Base-by-base conservation (phyloP, 2,797 vertebrate species). In the Molothrus ater region DNA sequence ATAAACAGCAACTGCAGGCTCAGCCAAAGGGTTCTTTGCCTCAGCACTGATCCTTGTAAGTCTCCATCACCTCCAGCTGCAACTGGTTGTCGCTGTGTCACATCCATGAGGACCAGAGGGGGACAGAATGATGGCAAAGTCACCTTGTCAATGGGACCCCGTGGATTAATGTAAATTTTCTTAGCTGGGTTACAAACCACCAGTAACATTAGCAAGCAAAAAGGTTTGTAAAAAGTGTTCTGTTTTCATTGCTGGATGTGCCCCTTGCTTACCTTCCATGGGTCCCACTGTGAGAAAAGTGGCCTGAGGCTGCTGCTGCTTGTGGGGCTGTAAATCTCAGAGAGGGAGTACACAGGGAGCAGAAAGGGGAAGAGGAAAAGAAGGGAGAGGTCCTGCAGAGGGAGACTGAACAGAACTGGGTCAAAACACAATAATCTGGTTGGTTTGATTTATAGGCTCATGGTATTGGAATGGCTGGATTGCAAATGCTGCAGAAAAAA, bases 401-500 rank as follows among this genome's bases (percentile, higher is more conserved):
- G 24, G 64, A 75, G 29, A n/a, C 65, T 70, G 42, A 91, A 69
- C 56, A 70, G 61, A 95, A 94, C 48, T 80, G 68, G 76, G 78
- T 73, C 69, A 80, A 78, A 94, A 73, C 81, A 92, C 50, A 85
- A 63, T n/a, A 32, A 88, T 71, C n/a, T 34, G 38, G 25, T 31
- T 65, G 71, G 63, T 79, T 61, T 93, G 93, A 87, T 89, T 91
- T 82, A 89, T 25, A 87, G 71, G 72, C 53, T 71, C 1, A 2
- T 40, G 63, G 89, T 54, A 65, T 26, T 88, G 91, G 50, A 90
- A 68, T 0, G 26, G 87, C 53, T 72, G 86, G 84, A 71, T 20
- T 63, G 89, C 91, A 92, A 86, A 83, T n/a, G 45, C 92, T 87
- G 88, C 92, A 93, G 91, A 70, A 88, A 94, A 90, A 84, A 78